phyloP scores from a whole-genome alignment of 1,140 invertebrate species.

The Leptinotarsa defecta region DNA sequence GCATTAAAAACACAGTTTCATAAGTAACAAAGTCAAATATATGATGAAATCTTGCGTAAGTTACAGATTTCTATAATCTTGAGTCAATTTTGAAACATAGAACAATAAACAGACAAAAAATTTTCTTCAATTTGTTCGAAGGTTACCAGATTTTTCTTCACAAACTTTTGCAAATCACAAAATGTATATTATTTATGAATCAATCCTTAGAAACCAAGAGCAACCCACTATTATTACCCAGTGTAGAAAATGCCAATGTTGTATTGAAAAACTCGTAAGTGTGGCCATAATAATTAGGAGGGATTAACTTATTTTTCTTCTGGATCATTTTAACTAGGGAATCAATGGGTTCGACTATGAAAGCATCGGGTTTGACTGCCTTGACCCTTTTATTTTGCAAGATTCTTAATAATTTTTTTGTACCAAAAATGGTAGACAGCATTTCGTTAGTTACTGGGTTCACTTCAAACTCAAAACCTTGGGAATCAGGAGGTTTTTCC shows the following conservation, averaged over 20 bases:
- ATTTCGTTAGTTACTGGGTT: constrained; percentile 11
- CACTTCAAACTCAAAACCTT: not conserved
- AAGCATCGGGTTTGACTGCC: constrained; percentile 8
- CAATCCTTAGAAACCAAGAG: not conserved
- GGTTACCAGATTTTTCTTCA: too few relatives aligned
- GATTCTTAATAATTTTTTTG: not conserved
- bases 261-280: constrained; percentile 15
- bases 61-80: too few relatives aligned
- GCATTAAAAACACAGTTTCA: too few relatives aligned
- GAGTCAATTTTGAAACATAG: too few relatives aligned
- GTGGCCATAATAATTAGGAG: constrained; percentile 1
- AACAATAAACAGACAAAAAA: too few relatives aligned
- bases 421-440: constrained; percentile 10
- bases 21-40: too few relatives aligned
- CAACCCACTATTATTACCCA: not conserved
- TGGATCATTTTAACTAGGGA: constrained; percentile 1
- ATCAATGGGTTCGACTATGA: constrained; percentile 18
- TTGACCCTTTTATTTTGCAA: not conserved
- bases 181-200: not conserved
- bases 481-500: constrained; percentile 1
- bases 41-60: too few relatives aligned
- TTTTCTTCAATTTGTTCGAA: constrained; percentile 4
- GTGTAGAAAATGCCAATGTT: constrained; percentile 16
- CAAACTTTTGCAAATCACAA: too few relatives aligned
- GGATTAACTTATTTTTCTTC: not conserved